Evolutionary conservation across 2,888 invertebrate genomes (phyloP).

Genomic region (Ommatoiulus sabulosus): DNA sequence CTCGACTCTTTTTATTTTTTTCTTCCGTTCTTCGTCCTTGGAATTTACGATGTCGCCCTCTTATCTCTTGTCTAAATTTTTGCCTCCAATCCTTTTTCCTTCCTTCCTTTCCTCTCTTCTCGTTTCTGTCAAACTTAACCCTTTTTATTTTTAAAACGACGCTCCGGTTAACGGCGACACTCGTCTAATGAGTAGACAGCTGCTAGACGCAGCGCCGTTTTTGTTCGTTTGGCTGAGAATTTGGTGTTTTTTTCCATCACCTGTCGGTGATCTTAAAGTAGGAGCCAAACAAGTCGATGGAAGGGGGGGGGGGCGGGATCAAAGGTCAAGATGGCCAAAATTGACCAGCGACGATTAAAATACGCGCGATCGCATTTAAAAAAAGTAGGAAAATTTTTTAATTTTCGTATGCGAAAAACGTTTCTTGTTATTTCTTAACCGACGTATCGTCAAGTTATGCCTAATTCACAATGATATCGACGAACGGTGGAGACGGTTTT

Average conservation of each 20-base stretch:
- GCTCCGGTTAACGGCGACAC: conserved; percentile 16
- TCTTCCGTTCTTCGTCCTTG: background rate
- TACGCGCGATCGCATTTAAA: no score
- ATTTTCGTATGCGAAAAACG: no score
- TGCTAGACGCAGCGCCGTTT: background rate
- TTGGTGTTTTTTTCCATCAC: background rate
- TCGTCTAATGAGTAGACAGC: conserved; percentile 3
- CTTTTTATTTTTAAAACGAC: background rate
- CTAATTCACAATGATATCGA: no score
- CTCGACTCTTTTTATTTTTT: background rate
- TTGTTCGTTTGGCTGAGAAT: background rate
- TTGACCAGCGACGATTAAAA: no score
- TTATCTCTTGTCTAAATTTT: conserved; percentile 7
- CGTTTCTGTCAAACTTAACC: background rate
- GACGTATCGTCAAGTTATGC: no score
- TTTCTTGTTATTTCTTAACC: no score
- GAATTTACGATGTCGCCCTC: conserved; percentile 27
- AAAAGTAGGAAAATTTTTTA: no score
- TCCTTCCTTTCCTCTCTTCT: conserved; percentile 17
- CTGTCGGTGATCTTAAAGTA: background rate
- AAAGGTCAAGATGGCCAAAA: background rate
- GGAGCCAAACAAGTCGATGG: background rate
- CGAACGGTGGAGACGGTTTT: no score
- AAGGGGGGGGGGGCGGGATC: background rate
- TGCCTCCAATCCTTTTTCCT: background rate